Evolutionary conservation across 2,113 vertebrate genomes (phyloP).

Genomic region (Cryptomyrus ogoouensis): DNA sequence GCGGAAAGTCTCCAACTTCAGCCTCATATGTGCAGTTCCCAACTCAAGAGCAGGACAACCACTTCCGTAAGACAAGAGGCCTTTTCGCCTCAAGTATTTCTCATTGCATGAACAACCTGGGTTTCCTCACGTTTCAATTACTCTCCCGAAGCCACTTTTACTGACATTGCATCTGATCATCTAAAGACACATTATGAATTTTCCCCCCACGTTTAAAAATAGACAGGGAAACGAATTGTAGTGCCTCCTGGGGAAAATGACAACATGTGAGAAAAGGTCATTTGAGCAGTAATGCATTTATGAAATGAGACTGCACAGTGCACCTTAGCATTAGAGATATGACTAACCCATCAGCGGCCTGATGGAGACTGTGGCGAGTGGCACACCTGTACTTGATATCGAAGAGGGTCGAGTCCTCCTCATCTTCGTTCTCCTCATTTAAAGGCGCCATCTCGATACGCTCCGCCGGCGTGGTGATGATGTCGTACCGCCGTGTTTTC

Average conservation of each 20-base stretch:
- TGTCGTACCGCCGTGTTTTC: constrained; percentile 74
- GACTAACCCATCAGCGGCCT: not conserved
- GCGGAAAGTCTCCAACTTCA: not conserved
- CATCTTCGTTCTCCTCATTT: constrained; percentile 63
- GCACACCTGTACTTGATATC: constrained; percentile 74
- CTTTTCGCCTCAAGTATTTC: not conserved
- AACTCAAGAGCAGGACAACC: not conserved
- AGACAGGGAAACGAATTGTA: not conserved
- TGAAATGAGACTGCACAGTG: not conserved
- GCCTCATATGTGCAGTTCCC: not conserved
- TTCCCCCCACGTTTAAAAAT: not conserved
- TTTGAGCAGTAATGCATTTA: not conserved
- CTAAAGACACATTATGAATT: not conserved
- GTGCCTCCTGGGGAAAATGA: not conserved
- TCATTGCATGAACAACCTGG: not conserved
- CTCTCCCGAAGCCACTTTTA: not conserved
- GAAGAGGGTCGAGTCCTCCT: constrained; percentile 71
- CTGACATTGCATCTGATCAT: not conserved
- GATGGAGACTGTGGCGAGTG: not conserved
- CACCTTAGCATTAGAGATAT: not conserved
- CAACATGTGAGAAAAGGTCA: not conserved
- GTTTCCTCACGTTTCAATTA: not conserved
- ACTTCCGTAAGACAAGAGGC: not conserved
- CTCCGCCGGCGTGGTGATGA: constrained; percentile 73
- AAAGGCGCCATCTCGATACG: constrained; percentile 74